phyloP scores from a whole-genome alignment of 2,113 vertebrate species.

The Hylia prasina region DNA sequence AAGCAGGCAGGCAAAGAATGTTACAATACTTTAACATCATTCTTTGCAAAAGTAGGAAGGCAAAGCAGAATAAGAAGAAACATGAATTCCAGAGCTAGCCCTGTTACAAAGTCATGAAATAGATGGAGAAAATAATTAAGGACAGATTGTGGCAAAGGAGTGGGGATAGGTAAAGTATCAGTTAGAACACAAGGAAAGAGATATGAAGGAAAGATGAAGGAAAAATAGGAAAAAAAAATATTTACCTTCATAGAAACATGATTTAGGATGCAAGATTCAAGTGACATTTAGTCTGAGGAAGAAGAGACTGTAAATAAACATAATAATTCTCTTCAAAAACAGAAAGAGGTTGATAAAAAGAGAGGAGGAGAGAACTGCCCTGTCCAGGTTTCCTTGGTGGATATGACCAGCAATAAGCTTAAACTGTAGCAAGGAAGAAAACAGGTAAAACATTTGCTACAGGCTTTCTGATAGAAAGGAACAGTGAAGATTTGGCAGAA shows the following conservation, averaged over 20 bases:
- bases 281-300: not conserved
- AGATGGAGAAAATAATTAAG: not conserved
- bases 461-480: not conserved
- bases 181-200: not conserved
- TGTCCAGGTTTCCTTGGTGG: not conserved
- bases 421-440: not conserved
- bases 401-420: not conserved
- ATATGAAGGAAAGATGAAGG: not conserved
- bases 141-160: not conserved
- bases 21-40: not conserved
- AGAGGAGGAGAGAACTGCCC: not conserved
- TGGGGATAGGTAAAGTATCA: not conserved
- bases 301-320: not conserved
- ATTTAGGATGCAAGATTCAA: not conserved
- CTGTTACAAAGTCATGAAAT: not conserved
- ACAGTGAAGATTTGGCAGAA: not conserved
- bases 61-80: not conserved
- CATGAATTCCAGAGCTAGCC: not conserved
- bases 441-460: not conserved
- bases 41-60: not conserved
- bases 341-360: not conserved
- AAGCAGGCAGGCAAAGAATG: not conserved
- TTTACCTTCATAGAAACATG: not conserved
- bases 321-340: not conserved
- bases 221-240: not conserved